Conservation (phyloP, 1,140 invertebrate species). For the Drosophila chauvacae region DNA sequence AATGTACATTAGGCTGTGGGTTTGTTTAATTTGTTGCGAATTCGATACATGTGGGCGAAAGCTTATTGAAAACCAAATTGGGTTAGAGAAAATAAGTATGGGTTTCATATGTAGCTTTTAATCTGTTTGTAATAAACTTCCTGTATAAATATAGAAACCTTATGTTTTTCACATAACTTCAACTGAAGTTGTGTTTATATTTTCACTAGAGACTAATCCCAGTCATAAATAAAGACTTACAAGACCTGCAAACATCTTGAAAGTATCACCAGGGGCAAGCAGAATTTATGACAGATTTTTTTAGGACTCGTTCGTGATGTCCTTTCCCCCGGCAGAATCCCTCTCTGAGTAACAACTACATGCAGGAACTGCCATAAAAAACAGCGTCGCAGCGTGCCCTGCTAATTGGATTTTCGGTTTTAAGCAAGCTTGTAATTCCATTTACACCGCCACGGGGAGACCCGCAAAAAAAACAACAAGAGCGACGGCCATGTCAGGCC, state of each 20-base stretch:
- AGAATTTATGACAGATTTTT: slow-evolving; percentile 36
- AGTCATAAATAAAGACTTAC: neutral
- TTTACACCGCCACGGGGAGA: slow-evolving; percentile 60
- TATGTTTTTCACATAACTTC: neutral
- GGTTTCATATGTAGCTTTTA: neutral
- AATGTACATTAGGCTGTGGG: slow-evolving; percentile 7
- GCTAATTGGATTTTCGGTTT: slow-evolving; percentile 81
- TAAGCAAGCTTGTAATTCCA: slow-evolving; percentile 81
- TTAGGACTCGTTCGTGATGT: slow-evolving; percentile 28
- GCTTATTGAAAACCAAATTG: slow-evolving; percentile 4
- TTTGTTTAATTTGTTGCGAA: slow-evolving; percentile 28
- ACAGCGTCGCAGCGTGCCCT: slow-evolving; percentile 54
- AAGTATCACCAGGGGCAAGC: neutral
- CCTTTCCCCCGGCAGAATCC: neutral
- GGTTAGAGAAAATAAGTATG: neutral
- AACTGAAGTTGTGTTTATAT: neutral
- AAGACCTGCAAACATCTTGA: slow-evolving; percentile 1
- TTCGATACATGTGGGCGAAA: slow-evolving; percentile 11
- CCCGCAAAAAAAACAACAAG: slow-evolving; percentile 51
- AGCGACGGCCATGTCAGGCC: slow-evolving; percentile 25
- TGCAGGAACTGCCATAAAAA: slow-evolving; percentile 62
- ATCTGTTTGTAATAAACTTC: neutral
- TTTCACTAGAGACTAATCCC: slow-evolving; percentile 3
- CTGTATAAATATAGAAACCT: neutral
- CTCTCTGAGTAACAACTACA: slow-evolving; percentile 17